phyloP scores from a whole-genome alignment of 2,888 invertebrate genomes.

The Cyrtodaria siliqua region DNA sequence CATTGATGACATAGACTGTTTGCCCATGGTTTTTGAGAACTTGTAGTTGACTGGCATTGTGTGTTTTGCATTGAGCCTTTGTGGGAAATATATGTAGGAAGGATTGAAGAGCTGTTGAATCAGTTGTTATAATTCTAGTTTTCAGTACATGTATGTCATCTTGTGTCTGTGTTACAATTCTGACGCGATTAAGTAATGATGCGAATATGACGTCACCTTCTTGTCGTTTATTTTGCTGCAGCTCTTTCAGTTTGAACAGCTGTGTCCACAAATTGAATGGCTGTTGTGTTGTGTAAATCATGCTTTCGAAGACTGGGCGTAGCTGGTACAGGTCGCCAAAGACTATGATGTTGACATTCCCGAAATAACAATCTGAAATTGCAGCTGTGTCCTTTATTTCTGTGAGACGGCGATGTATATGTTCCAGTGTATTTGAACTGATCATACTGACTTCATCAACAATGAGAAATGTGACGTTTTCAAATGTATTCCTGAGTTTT shows the following conservation, averaged over 20 bases:
- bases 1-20: no score
- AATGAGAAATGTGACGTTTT: background rate
- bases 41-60: background rate
- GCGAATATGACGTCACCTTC: background rate
- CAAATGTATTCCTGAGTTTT: no score
- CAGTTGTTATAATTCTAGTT: no score
- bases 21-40: no score
- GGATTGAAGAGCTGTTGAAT: no score
- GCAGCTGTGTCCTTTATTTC: conserved; percentile 46
- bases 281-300: background rate
- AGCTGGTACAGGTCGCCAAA: background rate
- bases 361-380: background rate
- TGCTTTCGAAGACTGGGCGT: background rate
- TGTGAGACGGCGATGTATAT: background rate
- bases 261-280: background rate
- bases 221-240: background rate
- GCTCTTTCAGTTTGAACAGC: background rate
- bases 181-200: no score
- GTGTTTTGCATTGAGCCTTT: background rate
- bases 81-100: background rate
- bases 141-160: no score
- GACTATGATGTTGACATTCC: background rate
- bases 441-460: conserved; percentile 18
- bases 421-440: background rate
- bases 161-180: no score